These are phyloP conservation scores for Zophobas morio DNA, from an alignment of 1,140 invertebrate species.

Conservation along the genomic window DNA sequence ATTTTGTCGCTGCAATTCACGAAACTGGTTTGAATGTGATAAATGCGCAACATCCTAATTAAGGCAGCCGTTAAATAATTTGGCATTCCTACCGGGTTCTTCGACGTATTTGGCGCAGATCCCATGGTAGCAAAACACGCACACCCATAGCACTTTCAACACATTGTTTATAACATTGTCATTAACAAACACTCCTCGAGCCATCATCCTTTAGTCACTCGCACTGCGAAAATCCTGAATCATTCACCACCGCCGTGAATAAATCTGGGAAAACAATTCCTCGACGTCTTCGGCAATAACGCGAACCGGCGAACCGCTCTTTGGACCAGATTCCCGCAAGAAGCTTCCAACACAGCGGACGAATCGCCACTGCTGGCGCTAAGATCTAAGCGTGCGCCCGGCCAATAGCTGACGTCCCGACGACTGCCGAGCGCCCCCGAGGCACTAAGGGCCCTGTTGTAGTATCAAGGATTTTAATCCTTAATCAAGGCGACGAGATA, in stretches of 20 bases:
- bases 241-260: slow-evolving; percentile 1
- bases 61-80: neutral
- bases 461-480: slow-evolving; percentile 35
- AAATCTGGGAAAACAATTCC: neutral
- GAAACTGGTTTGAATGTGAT: too few species aligned
- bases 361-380: slow-evolving; percentile 56
- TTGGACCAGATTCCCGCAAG: slow-evolving; percentile 1
- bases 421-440: slow-evolving; percentile 51
- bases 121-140: slow-evolving; percentile 33
- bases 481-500: slow-evolving; percentile 31
- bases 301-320: slow-evolving; percentile 8
- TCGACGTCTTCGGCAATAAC: neutral
- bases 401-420: slow-evolving; percentile 55
- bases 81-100: slow-evolving; percentile 50
- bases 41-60: neutral
- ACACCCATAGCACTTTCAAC: slow-evolving; percentile 46
- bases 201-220: slow-evolving; percentile 9
- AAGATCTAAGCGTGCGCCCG: slow-evolving; percentile 56
- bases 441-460: slow-evolving; percentile 39
- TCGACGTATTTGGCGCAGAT: slow-evolving; percentile 38
- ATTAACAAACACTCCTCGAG: neutral
- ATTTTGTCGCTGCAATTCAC: too few species aligned
- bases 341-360: slow-evolving; percentile 51
- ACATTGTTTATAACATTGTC: slow-evolving; percentile 35
- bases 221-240: neutral